phyloP scores from a whole-genome alignment of 2,797 vertebrate species.

The Galagoides demidoff region DNA sequence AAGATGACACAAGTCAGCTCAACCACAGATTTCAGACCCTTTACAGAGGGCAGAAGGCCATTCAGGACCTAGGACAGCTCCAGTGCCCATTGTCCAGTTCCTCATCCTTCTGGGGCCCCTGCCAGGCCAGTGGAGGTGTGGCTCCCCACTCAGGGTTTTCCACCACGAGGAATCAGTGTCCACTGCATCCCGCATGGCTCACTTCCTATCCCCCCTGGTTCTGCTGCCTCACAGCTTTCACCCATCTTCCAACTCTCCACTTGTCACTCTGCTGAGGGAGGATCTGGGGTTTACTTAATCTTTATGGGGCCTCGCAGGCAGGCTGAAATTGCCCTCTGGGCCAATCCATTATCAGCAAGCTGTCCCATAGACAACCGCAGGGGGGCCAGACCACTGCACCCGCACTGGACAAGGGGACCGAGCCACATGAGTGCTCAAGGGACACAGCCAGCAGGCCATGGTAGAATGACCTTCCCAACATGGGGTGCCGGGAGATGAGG shows the following conservation, averaged over 20 bases:
- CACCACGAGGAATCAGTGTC: rapidly evolving
- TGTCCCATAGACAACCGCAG: not conserved
- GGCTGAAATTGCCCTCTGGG: not conserved
- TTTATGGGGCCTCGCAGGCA: not conserved
- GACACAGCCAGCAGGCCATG: too few relatives aligned
- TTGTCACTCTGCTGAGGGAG: not conserved
- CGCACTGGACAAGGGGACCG: not conserved
- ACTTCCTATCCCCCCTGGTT: rapidly evolving
- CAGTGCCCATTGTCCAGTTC: not conserved
- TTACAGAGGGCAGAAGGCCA: not conserved
- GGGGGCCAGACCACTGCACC: not conserved
- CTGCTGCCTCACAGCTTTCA: not conserved
- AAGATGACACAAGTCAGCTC: not conserved
- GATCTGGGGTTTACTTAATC: not conserved
- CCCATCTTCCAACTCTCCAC: too few relatives aligned
- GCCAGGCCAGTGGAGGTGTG: not conserved
- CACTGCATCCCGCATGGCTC: rapidly evolving
- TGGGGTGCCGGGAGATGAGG: rapidly evolving
- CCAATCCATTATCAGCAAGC: not conserved
- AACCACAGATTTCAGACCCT: not conserved
- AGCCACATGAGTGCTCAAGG: not conserved
- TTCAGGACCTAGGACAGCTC: conserved; percentile 57
- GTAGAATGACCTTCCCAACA: not conserved
- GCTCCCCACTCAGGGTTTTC: not conserved
- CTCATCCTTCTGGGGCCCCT: not conserved